These are phyloP conservation scores for Panagrolaimus sp. DNA, from an alignment of 1,140 invertebrate species.

Conservation along the genomic window DNA sequence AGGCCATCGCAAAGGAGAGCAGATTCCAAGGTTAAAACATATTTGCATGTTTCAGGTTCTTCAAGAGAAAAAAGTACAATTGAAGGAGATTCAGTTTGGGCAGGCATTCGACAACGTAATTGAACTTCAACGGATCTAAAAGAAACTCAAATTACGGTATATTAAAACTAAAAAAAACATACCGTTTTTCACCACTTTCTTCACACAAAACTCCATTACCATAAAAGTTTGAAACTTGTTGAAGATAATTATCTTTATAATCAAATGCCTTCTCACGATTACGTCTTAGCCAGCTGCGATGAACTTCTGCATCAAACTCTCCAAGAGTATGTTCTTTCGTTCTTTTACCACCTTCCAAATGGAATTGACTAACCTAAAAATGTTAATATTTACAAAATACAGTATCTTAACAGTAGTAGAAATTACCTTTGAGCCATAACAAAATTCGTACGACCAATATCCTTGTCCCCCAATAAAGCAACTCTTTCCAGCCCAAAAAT, in stretches of 20 bases:
- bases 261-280: not conserved
- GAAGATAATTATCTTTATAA: not conserved
- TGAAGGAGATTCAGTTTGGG: not conserved
- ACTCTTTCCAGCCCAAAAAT: conserved; percentile 1
- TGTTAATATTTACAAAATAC: not conserved
- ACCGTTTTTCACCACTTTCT: not conserved
- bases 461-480: not conserved
- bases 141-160: not conserved
- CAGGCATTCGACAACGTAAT: not conserved
- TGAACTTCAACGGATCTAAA: not conserved
- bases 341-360: not conserved
- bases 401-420: not conserved
- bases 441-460: not conserved
- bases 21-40: not conserved
- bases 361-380: conserved; percentile 1
- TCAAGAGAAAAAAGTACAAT: conserved; percentile 4
- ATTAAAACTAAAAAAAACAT: not conserved
- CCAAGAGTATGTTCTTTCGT: not conserved
- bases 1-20: not conserved
- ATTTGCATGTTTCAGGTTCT: not conserved
- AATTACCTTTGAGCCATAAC: not conserved
- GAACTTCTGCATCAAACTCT: not conserved
- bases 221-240: not conserved
- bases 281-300: not conserved
- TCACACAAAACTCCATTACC: conserved; percentile 1